These are phyloP conservation scores for Benthosema pterotum DNA, from an alignment of 2,797 vertebrate species.

Conservation along the genomic window DNA sequence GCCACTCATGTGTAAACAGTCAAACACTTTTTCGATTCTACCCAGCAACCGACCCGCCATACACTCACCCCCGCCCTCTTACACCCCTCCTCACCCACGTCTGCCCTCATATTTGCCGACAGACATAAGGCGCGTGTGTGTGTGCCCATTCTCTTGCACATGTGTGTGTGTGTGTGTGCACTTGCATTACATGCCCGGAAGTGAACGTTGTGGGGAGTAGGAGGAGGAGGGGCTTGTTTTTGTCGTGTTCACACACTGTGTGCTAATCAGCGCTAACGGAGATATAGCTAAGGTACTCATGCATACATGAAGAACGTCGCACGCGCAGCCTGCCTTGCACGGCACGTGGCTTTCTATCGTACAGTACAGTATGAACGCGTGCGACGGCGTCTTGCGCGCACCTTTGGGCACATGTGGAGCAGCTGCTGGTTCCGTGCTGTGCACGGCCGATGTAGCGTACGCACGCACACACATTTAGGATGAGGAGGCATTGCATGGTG, in stretches of 20 bases:
- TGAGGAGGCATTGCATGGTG: slow-evolving; percentile 33
- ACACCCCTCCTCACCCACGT: slow-evolving; percentile 27
- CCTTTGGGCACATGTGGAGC: slow-evolving; percentile 11
- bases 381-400: slow-evolving; percentile 5
- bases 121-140: slow-evolving; percentile 55
- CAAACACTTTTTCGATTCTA: slow-evolving; percentile 66
- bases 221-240: slow-evolving; percentile 63
- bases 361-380: not conserved
- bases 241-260: slow-evolving; percentile 71
- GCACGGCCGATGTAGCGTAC: slow-evolving; percentile 18
- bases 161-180: slow-evolving; percentile 6
- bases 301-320: slow-evolving; percentile 26
- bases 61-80: slow-evolving; percentile 12
- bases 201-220: slow-evolving; percentile 31
- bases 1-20: slow-evolving; percentile 56
- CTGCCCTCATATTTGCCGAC: slow-evolving; percentile 48
- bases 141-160: not conserved
- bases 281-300: slow-evolving; percentile 50
- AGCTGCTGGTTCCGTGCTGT: not conserved
- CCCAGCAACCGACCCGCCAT: slow-evolving; percentile 67
- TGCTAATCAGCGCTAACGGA: slow-evolving; percentile 67
- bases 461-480: slow-evolving; percentile 1
- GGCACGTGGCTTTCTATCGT: no score
- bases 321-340: no score
- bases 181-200: slow-evolving; percentile 14